Evolutionary conservation across 2,797 vertebrate genomes (phyloP).

Genomic region (Pitangus sulphuratus): DNA sequence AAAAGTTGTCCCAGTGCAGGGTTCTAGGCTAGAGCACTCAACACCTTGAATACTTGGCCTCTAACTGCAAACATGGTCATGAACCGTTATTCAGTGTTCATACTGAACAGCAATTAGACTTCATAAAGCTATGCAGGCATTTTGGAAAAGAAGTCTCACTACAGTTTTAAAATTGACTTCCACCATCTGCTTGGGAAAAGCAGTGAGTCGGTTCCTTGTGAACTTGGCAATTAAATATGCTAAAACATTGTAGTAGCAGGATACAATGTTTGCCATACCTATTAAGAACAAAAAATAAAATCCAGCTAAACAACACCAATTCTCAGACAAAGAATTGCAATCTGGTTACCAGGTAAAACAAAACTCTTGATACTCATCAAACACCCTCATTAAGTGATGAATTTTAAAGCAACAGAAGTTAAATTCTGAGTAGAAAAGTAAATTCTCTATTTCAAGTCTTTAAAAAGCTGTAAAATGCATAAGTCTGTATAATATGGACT

Average conservation of each 20-base stretch:
- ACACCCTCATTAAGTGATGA: not conserved
- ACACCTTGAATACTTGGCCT: not conserved
- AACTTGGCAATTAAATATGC: conserved; percentile 72
- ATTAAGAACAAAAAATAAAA: conserved; percentile 50
- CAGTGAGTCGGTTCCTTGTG: conserved; percentile 26
- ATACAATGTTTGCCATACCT: conserved; percentile 58
- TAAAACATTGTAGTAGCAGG: conserved; percentile 33
- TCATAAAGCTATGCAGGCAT: conserved; percentile 50
- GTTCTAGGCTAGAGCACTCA: not conserved
- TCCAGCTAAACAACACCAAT: conserved; percentile 33
- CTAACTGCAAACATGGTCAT: not conserved
- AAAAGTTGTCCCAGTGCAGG: not conserved
- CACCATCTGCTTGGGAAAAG: conserved; percentile 71
- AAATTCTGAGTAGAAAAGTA: not conserved
- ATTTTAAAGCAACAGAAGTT: not conserved
- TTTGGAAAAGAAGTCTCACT: conserved; percentile 65
- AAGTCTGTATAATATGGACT: not conserved
- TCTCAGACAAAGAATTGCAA: conserved; percentile 29
- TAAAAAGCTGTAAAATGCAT: not conserved
- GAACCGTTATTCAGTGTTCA: not conserved
- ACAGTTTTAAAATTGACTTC: conserved; percentile 60
- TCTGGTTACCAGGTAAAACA: conserved; percentile 57
- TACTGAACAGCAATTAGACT: conserved; percentile 40
- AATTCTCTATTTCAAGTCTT: not conserved
- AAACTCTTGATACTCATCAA: not conserved